These are phyloP conservation scores for Cantharis nigra DNA, from an alignment of 2,888 invertebrate species.

Conservation along the genomic window DNA sequence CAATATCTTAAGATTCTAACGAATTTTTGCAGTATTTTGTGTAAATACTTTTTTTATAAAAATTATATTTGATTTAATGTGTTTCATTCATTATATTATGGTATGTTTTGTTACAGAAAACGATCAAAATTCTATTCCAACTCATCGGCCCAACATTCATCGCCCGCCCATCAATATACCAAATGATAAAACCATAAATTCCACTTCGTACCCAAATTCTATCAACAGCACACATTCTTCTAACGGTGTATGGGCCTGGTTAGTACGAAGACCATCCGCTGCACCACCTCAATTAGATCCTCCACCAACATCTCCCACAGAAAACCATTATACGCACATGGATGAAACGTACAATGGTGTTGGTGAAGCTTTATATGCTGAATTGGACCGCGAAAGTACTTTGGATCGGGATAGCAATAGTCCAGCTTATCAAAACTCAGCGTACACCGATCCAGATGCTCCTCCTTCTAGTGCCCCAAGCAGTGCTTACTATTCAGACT, in stretches of 20 bases:
- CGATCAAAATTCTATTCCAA: not conserved
- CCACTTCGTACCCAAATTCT: constrained; percentile 40
- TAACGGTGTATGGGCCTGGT: constrained; percentile 53
- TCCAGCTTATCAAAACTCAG: constrained; percentile 74
- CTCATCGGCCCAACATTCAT: constrained; percentile 10
- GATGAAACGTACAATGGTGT: constrained; percentile 65
- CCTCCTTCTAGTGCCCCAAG: constrained; percentile 69
- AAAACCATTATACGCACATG: constrained; percentile 76
- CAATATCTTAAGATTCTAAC: no score
- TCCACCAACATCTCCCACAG: constrained; percentile 61
- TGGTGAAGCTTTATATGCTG: constrained; percentile 71
- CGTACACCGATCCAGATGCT: constrained; percentile 64
- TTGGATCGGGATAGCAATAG: constrained; percentile 49
- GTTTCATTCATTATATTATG: not conserved
- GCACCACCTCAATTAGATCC: constrained; percentile 57
- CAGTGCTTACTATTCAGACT: constrained; percentile 75
- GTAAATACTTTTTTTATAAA: no score
- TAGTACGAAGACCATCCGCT: constrained; percentile 44
- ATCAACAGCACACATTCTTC: constrained; percentile 34
- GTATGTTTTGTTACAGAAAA: constrained; percentile 6
- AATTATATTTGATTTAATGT: not conserved
- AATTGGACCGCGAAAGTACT: constrained; percentile 64
- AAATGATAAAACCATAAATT: constrained; percentile 48
- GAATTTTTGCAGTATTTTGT: no score
- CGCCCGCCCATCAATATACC: constrained; percentile 49